Conservation (phyloP, 2,888 invertebrate genomes). For the Lasioglossum malachurum region DNA sequence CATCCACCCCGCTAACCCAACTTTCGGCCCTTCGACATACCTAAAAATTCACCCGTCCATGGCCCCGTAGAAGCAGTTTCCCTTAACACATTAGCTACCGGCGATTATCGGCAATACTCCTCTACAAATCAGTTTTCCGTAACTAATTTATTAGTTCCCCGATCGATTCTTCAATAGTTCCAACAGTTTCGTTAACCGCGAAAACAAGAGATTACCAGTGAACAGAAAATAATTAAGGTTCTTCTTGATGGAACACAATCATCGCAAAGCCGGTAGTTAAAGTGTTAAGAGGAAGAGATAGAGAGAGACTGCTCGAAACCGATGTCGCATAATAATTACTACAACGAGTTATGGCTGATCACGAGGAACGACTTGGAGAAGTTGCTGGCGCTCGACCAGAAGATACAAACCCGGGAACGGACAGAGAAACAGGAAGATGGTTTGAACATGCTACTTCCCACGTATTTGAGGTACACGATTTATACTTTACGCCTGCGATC, state of each 20-base stretch:
- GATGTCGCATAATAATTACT: slow-evolving; percentile 75
- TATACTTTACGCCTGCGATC: neutral
- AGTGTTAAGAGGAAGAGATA: neutral
- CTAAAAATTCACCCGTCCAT: slow-evolving; percentile 27
- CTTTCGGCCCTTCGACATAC: neutral
- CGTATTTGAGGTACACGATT: slow-evolving; percentile 74
- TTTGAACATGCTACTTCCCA: slow-evolving; percentile 66
- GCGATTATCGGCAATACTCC: neutral
- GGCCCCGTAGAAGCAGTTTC: neutral
- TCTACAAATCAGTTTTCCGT: neutral
- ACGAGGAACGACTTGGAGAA: slow-evolving; percentile 73
- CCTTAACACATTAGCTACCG: neutral
- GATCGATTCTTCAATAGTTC: neutral
- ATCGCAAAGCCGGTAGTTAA: neutral
- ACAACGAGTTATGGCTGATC: slow-evolving; percentile 76
- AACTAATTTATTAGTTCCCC: neutral
- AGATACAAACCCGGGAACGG: slow-evolving; percentile 45
- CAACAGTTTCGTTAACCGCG: neutral
- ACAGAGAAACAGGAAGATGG: slow-evolving; percentile 45
- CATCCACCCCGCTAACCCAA: slow-evolving; percentile 33
- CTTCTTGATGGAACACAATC: neutral
- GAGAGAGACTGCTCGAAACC: neutral
- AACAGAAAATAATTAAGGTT: neutral
- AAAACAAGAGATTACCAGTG: neutral
- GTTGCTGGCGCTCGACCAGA: slow-evolving; percentile 71